Evolutionary conservation across 2,888 invertebrate species (phyloP).

Genomic region (Drosophila yooni): DNA sequence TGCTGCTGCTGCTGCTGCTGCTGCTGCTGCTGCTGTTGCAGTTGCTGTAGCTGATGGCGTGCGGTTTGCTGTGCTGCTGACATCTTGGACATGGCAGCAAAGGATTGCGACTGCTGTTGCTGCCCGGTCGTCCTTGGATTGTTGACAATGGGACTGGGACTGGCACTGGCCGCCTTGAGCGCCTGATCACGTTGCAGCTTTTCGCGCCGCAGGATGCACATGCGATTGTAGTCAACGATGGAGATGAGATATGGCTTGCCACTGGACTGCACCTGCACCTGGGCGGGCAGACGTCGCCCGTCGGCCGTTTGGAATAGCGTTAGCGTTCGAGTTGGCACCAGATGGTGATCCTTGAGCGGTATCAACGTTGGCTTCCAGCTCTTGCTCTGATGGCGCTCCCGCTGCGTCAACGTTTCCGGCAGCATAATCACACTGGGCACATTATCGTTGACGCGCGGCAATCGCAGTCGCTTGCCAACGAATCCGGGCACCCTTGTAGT

Average conservation of each 20-base stretch:
- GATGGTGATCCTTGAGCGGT: constrained; percentile 87
- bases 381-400: constrained; percentile 86
- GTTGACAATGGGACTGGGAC: constrained; percentile 11
- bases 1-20: constrained; percentile 44
- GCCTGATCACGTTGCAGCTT: constrained; percentile 88
- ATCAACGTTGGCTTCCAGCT: constrained; percentile 91
- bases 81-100: constrained; percentile 36
- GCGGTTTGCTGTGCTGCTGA: constrained; percentile 51
- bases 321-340: constrained; percentile 76
- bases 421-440: constrained; percentile 82
- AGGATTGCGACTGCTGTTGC: constrained; percentile 44
- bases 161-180: constrained; percentile 67
- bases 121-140: constrained; percentile 27
- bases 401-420: constrained; percentile 84
- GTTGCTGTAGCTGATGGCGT: constrained; percentile 60
- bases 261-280: constrained; percentile 91
- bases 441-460: background rate
- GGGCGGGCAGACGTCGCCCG: constrained; percentile 87
- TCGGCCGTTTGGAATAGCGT: constrained; percentile 87
- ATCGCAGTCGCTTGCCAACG: background rate
- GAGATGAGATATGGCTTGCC: constrained; percentile 93
- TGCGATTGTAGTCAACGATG: constrained; percentile 91
- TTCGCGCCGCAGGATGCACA: constrained; percentile 90
- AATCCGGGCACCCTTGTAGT: background rate
- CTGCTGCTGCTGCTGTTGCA: constrained; percentile 53